Evolutionary conservation across 2,888 invertebrate genomes (phyloP).

Genomic region (Nemapogon koenigi): DNA sequence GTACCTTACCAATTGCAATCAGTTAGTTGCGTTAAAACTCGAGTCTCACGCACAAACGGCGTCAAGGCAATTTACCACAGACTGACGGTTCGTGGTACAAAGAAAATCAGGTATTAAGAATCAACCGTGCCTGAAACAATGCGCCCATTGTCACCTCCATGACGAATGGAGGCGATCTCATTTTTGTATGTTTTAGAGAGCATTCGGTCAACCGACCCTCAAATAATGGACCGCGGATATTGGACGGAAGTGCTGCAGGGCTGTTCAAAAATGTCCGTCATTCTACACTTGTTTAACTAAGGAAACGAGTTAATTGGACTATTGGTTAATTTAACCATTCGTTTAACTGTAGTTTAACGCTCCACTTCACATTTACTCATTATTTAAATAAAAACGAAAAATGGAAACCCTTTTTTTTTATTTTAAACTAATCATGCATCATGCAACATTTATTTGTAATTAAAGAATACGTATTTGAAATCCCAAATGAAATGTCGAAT

Average conservation of each 20-base stretch:
- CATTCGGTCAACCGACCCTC: slow-evolving; percentile 15
- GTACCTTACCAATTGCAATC: too few species aligned
- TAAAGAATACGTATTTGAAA: too few species aligned
- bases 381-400: background rate
- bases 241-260: slow-evolving; percentile 35
- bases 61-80: slow-evolving; percentile 8
- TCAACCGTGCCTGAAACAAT: slow-evolving; percentile 47
- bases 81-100: slow-evolving; percentile 32
- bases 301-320: background rate
- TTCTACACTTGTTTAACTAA: too few species aligned
- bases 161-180: slow-evolving; percentile 50
- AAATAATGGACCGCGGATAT: slow-evolving; percentile 25
- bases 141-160: slow-evolving; percentile 40
- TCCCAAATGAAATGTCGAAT: too few species aligned
- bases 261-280: background rate
- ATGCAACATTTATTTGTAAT: too few species aligned
- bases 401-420: background rate
- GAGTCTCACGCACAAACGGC: slow-evolving; percentile 7
- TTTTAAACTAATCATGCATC: background rate
- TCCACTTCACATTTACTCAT: too few species aligned
- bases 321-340: too few species aligned
- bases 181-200: slow-evolving; percentile 56
- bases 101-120: slow-evolving; percentile 35
- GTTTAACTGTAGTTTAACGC: too few species aligned
- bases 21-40: too few species aligned